Evolutionary conservation across 1,140 invertebrate genomes (phyloP).

Genomic region (Drosophila subpulchrella): DNA sequence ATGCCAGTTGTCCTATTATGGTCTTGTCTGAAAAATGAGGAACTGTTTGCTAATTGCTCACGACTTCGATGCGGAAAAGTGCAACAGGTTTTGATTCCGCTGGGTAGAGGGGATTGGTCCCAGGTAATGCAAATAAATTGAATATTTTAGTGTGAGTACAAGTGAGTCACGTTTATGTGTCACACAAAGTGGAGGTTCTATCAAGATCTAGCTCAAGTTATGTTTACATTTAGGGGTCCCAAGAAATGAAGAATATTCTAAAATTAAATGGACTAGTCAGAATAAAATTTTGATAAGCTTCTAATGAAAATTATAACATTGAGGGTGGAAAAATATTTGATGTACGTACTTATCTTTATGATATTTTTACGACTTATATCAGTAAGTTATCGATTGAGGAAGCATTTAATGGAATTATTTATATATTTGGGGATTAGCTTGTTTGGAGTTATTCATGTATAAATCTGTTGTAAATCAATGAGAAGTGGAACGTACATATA

Average conservation of each 20-base stretch:
- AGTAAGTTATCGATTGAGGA: constrained; percentile 9
- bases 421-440: neutral
- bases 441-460: neutral
- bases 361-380: constrained; percentile 1
- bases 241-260: constrained; percentile 13
- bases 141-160: constrained; percentile 23
- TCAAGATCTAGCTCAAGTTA: constrained; percentile 25
- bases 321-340: neutral
- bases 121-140: constrained; percentile 33
- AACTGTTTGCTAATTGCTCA: constrained; percentile 71
- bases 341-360: constrained; percentile 11
- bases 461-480: neutral
- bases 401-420: neutral
- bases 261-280: constrained; percentile 19
- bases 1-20: constrained; percentile 66
- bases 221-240: constrained; percentile 27
- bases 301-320: neutral
- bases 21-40: constrained; percentile 43
- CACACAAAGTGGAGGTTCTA: constrained; percentile 6
- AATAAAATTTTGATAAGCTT: constrained; percentile 15
- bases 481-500: too few relatives aligned
- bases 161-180: constrained; percentile 30
- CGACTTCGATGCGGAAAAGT: constrained; percentile 71
- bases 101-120: neutral
- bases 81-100: constrained; percentile 63